phyloP scores from a whole-genome alignment of 2,113 vertebrate genomes.

The Chloroceryle aenea region DNA sequence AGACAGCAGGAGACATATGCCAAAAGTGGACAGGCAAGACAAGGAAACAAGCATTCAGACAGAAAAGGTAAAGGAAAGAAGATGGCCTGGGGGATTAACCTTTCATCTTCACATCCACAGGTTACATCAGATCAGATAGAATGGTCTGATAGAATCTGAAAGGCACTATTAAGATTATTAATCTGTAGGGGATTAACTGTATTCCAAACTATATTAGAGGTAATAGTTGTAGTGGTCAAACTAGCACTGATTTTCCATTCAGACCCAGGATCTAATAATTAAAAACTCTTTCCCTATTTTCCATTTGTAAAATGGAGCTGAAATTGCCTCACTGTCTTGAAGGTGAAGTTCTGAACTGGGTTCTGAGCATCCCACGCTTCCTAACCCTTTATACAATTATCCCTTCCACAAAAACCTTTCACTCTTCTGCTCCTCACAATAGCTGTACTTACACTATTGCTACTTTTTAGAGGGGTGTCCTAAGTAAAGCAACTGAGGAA shows the following conservation, averaged over 20 bases:
- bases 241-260: not conserved
- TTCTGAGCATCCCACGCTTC: not conserved
- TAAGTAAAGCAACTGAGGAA: not conserved
- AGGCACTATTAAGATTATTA: not conserved
- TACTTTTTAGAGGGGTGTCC: not conserved
- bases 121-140: not conserved
- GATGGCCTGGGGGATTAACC: not conserved
- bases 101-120: not conserved
- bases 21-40: not conserved
- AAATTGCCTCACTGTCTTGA: not conserved
- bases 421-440: not conserved
- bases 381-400: not conserved
- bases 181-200: not conserved
- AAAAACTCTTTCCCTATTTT: not conserved
- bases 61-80: not conserved
- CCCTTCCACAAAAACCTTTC: not conserved
- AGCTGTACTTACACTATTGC: not conserved
- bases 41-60: not conserved
- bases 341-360: not conserved
- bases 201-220: not conserved
- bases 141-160: not conserved
- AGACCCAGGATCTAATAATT: not conserved
- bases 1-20: not conserved
- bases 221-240: not conserved
- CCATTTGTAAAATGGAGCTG: not conserved